Evolutionary conservation across 2,888 invertebrate species (phyloP).

Genomic region (Hirtodrosophila duncani): DNA sequence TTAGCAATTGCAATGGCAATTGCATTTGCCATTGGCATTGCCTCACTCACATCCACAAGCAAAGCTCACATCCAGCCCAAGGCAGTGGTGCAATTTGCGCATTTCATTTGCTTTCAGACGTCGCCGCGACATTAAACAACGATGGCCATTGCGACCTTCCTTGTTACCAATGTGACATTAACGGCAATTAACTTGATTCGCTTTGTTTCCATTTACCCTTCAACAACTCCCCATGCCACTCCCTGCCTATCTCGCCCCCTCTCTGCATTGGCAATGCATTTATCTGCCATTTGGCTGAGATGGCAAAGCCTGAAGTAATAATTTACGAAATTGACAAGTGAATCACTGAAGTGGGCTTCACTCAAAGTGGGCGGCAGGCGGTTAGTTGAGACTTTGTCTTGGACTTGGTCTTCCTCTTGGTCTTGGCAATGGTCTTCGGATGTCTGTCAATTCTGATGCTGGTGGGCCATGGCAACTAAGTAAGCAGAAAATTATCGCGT

Average conservation of each 20-base stretch:
- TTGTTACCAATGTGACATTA: conserved; percentile 63
- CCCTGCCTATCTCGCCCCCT: conserved; percentile 1
- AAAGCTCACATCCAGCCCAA: conserved; percentile 9
- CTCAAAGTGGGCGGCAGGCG: neutral
- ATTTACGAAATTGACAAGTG: conserved; percentile 69
- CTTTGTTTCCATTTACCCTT: conserved; percentile 40
- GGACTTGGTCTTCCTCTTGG: no score
- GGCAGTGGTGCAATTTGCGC: conserved; percentile 53
- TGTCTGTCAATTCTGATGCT: conserved; percentile 8
- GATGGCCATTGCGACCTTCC: conserved; percentile 43
- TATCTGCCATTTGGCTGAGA: conserved; percentile 17
- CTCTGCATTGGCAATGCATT: conserved; percentile 29
- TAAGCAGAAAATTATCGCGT: conserved; percentile 67
- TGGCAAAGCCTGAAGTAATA: conserved; percentile 51
- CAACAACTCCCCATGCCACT: no score
- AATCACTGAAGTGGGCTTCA: conserved; percentile 39
- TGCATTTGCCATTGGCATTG: conserved; percentile 33
- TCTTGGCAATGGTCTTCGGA: no score
- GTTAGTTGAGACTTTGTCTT: no score
- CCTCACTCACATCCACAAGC: conserved; percentile 8
- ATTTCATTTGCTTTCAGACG: conserved; percentile 59
- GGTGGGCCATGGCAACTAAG: conserved; percentile 28
- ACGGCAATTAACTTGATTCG: conserved; percentile 68
- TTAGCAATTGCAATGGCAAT: conserved; percentile 18
- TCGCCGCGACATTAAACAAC: conserved; percentile 25